Percentiles rank a stretch among this genome's conserved stretches.
phyloP scores from a whole-genome alignment of 2,113 vertebrate species.

The Proteles cristata region DNA sequence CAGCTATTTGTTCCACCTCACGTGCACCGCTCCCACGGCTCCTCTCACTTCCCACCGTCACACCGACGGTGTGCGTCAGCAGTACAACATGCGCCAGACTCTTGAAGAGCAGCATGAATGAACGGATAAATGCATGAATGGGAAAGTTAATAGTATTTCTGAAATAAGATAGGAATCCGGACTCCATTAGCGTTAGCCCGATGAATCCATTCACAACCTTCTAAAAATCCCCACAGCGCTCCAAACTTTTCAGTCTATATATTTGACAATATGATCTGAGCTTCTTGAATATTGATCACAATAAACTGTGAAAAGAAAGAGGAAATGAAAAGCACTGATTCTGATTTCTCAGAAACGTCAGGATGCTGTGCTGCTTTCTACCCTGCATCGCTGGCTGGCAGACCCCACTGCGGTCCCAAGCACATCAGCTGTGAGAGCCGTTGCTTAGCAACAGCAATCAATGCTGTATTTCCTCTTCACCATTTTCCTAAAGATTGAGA shows the following conservation, averaged over 20 bases:
- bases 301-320: conserved; percentile 31
- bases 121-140: background rate
- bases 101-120: background rate
- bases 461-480: conserved; percentile 80
- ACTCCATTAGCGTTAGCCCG: background rate
- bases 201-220: background rate
- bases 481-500: conserved; percentile 81
- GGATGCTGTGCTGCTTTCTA: conserved; percentile 26
- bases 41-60: background rate
- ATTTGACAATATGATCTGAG: background rate
- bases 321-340: conserved; percentile 35
- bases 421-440: conserved; percentile 82
- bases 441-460: conserved; percentile 89
- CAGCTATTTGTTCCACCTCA: background rate
- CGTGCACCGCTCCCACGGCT: background rate
- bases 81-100: background rate
- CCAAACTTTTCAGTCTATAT: background rate
- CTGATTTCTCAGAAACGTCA: conserved; percentile 53
- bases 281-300: background rate
- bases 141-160: conserved; percentile 18
- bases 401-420: conserved; percentile 69
- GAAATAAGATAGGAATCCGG: background rate
- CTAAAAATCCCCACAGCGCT: conserved; percentile 10
- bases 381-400: conserved; percentile 73
- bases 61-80: background rate